Conservation (phyloP, 1,140 invertebrate genomes). For the Lycorma delicatula region DNA sequence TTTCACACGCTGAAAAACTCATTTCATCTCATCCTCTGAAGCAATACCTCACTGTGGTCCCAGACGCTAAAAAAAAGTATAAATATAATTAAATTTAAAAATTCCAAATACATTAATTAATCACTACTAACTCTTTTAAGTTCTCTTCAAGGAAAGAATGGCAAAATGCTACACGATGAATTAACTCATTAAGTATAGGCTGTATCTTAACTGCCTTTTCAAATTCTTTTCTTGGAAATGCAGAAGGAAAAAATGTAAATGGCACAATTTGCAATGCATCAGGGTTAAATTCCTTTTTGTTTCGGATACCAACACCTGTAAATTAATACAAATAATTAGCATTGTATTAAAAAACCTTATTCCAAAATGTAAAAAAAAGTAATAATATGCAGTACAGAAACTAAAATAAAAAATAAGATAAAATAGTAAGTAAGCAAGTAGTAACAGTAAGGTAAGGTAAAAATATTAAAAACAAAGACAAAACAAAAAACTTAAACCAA, state of each 20-base stretch:
- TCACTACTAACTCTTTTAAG: constrained; percentile 48
- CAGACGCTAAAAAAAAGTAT: too few species aligned
- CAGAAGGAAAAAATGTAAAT: constrained; percentile 75
- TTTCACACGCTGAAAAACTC: too few species aligned
- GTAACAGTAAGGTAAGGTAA: not conserved
- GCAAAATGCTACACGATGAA: constrained; percentile 83
- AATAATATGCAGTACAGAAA: not conserved
- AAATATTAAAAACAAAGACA: too few species aligned
- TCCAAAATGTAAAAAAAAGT: not conserved
- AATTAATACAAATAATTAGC: too few species aligned
- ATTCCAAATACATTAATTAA: constrained; percentile 18
- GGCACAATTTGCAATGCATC: constrained; percentile 70
- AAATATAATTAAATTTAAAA: too few species aligned
- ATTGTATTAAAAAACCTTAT: too few species aligned
- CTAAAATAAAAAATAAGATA: not conserved
- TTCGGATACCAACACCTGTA: constrained; percentile 68
- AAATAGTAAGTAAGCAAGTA: not conserved
- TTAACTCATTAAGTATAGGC: constrained; percentile 68
- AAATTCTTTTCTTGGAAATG: constrained; percentile 70
- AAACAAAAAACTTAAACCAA: too few species aligned
- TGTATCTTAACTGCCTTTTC: constrained; percentile 65
- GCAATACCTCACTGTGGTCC: too few species aligned
- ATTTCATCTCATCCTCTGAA: too few species aligned
- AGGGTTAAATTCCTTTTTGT: constrained; percentile 53
- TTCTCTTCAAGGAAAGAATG: constrained; percentile 66